Conservation (phyloP, 2,797 vertebrate species). For the Phylloscopus collybita region DNA sequence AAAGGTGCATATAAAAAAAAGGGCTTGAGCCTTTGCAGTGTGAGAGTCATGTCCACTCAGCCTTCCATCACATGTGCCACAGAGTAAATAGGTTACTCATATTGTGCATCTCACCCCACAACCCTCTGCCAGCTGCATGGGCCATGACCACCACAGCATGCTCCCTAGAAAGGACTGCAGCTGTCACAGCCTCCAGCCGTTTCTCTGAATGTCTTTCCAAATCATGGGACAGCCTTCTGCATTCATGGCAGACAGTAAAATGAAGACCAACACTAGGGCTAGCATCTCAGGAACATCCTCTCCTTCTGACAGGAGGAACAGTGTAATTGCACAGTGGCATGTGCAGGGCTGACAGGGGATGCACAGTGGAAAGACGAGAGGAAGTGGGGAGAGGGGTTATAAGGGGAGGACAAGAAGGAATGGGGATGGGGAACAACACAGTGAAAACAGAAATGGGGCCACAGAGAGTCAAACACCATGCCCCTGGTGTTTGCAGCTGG, state of each 20-base stretch:
- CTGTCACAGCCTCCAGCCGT: not conserved
- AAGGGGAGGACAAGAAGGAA: not conserved
- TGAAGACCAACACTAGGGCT: not conserved
- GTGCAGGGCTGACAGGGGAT: not conserved
- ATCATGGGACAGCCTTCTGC: not conserved
- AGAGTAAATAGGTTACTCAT: not conserved
- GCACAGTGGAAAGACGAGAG: not conserved
- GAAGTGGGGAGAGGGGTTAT: not conserved
- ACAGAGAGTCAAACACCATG: not conserved
- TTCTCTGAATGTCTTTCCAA: not conserved
- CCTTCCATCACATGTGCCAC: not conserved
- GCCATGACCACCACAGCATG: not conserved
- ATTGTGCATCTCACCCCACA: not conserved
- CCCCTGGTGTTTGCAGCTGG: not conserved
- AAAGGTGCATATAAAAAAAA: not conserved
- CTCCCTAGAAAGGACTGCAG: not conserved
- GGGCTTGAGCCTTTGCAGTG: not conserved
- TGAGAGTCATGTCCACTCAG: rapidly evolving
- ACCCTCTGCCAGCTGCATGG: not conserved
- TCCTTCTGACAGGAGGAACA: not conserved
- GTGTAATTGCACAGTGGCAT: not conserved
- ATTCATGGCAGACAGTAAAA: not conserved
- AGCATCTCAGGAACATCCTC: not conserved
- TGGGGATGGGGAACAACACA: not conserved
- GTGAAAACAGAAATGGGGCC: not conserved